Percentiles rank a stretch among this genome's conserved stretches.
These are phyloP conservation scores for Numenius phaeopus DNA, from an alignment of 2,797 vertebrate species.

Conservation along the genomic window DNA sequence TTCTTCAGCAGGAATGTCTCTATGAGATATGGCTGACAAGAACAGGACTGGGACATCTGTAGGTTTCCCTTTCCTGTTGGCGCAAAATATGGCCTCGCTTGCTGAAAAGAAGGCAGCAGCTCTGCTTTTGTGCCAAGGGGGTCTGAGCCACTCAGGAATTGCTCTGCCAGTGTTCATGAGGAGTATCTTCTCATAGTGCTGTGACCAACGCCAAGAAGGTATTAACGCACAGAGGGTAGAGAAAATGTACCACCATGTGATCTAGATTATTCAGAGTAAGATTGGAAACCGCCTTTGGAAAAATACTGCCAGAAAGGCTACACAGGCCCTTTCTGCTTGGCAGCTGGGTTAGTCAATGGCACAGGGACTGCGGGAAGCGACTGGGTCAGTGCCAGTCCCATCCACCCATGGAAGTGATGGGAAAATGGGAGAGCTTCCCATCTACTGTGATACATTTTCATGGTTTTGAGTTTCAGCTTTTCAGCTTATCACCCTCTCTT, in stretches of 20 bases:
- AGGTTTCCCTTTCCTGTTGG: rapidly evolving
- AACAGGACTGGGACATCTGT: not conserved
- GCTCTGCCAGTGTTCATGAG: not conserved
- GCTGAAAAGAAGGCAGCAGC: not conserved
- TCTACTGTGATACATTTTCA: not conserved
- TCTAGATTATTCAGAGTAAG: not conserved
- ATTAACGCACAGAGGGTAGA: not conserved
- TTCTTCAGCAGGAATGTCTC: not conserved
- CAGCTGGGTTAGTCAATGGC: not conserved
- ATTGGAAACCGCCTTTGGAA: not conserved
- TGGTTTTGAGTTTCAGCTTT: not conserved
- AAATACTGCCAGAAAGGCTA: not conserved
- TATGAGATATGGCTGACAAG: not conserved
- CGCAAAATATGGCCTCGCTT: not conserved
- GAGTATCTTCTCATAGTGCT: not conserved
- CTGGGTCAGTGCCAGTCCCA: not conserved
- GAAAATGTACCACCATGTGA: not conserved
- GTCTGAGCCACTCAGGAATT: not conserved
- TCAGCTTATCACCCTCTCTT: not conserved
- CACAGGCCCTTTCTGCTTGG: not conserved
- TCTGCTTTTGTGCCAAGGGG: not conserved
- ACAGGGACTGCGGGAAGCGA: not conserved
- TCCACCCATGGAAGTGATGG: not conserved
- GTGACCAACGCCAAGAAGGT: not conserved
- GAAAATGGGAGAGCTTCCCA: not conserved